Evolutionary conservation across 2,797 vertebrate genomes (phyloP).

Genomic region (Lagodon rhomboides): DNA sequence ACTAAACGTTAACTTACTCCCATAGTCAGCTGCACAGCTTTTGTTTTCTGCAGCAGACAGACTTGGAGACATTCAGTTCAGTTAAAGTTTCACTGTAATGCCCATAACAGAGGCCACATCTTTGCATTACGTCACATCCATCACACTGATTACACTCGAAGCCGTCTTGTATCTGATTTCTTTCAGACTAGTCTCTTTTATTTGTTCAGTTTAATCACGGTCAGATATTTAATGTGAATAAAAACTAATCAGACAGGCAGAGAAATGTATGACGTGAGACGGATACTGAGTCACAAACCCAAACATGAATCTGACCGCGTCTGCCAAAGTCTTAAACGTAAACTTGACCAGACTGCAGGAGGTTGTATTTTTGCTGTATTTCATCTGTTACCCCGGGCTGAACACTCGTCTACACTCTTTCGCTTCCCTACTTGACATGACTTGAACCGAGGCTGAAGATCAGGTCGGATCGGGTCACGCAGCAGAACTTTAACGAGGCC

Average conservation of each 20-base stretch:
- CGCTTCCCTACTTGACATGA: not conserved
- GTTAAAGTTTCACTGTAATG: not conserved
- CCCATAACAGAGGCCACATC: not conserved
- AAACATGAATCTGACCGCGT: not conserved
- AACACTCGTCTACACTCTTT: not conserved
- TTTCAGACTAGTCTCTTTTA: not conserved
- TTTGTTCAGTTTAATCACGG: not conserved
- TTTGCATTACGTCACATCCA: not conserved
- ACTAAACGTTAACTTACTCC: not conserved
- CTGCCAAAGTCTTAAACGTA: not conserved
- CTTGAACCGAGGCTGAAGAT: not conserved
- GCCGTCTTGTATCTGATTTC: not conserved
- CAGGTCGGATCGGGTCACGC: not conserved
- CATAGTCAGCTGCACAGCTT: too few species aligned
- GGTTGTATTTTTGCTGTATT: not conserved
- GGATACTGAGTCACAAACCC: too few species aligned
- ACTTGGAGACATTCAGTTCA: not conserved
- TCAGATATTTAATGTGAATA: not conserved
- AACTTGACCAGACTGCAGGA: not conserved
- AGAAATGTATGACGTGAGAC: not conserved
- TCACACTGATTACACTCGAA: not conserved
- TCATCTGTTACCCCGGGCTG: not conserved
- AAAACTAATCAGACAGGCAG: not conserved
- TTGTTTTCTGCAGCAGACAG: not conserved
- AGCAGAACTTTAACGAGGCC: too few species aligned